Percentiles rank a stretch among this genome's conserved stretches.
phyloP scores from a whole-genome alignment of 2,797 vertebrate genomes.

The Garrulus glandarius region DNA sequence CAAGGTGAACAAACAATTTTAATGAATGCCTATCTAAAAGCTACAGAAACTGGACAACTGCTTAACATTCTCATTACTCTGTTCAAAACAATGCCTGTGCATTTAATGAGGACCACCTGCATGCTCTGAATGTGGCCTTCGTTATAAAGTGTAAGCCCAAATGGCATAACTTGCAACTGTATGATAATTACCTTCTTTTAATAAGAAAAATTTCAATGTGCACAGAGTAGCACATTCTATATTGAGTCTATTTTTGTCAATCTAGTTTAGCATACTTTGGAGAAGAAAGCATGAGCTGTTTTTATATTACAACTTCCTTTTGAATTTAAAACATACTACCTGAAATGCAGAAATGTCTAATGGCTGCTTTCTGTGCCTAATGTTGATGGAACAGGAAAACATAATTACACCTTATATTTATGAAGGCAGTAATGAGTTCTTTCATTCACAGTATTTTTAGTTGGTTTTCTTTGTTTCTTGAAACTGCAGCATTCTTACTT shows the following conservation, averaged over 20 bases:
- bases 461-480: not conserved
- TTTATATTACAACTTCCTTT: not conserved
- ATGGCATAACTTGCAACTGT: not conserved
- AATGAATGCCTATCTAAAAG: not conserved
- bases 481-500: not conserved
- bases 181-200: not conserved
- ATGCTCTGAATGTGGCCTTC: not conserved
- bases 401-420: not conserved
- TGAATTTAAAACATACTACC: not conserved
- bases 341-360: not conserved
- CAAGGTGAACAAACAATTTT: conserved; percentile 71
- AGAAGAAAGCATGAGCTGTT: not conserved
- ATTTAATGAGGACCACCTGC: not conserved
- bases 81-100: not conserved
- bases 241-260: not conserved
- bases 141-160: not conserved
- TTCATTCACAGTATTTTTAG: not conserved
- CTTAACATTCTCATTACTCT: not conserved
- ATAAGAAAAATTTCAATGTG: not conserved
- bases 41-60: not conserved
- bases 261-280: not conserved
- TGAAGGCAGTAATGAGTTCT: not conserved
- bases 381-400: not conserved
- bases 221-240: not conserved
- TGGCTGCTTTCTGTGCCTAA: not conserved